These are phyloP conservation scores for Dicerorhinus sumatrensis DNA, from an alignment of 2,113 vertebrate species.

Conservation along the genomic window DNA sequence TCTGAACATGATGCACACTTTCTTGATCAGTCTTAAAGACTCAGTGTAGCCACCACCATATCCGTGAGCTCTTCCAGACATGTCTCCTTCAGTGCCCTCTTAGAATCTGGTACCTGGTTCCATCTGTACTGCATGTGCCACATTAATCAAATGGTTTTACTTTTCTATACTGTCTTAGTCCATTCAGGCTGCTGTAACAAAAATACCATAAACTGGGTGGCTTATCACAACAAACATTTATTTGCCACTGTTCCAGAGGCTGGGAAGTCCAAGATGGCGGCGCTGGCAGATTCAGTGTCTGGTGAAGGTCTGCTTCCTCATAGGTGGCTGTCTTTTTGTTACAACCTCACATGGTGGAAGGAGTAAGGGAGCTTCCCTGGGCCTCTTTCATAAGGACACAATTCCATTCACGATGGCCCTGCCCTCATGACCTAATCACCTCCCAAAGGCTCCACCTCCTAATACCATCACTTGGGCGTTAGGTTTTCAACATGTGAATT, in stretches of 20 bases:
- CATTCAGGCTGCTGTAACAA: not conserved
- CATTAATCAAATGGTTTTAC: not conserved
- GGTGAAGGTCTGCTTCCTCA: not conserved
- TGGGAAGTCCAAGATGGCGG: not conserved
- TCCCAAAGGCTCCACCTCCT: not conserved
- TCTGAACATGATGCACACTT: not conserved
- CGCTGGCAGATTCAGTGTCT: not conserved
- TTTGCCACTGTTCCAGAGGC: not conserved
- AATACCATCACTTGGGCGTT: not conserved
- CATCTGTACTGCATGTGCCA: not conserved
- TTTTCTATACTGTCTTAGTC: not conserved
- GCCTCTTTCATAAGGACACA: not conserved
- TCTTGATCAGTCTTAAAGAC: not conserved
- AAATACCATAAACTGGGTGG: not conserved
- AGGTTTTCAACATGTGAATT: not conserved
- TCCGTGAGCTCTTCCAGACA: not conserved
- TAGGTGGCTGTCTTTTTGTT: not conserved
- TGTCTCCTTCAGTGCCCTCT: not conserved
- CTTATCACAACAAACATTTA: not conserved
- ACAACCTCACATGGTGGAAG: not conserved
- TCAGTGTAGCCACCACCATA: rapidly evolving
- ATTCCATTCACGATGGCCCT: not conserved
- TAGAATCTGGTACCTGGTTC: not conserved
- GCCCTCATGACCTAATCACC: not conserved
- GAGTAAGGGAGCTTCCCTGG: not conserved